These are phyloP conservation scores for Motacilla alba DNA, from an alignment of 2,113 vertebrate genomes.

Conservation along the genomic window DNA sequence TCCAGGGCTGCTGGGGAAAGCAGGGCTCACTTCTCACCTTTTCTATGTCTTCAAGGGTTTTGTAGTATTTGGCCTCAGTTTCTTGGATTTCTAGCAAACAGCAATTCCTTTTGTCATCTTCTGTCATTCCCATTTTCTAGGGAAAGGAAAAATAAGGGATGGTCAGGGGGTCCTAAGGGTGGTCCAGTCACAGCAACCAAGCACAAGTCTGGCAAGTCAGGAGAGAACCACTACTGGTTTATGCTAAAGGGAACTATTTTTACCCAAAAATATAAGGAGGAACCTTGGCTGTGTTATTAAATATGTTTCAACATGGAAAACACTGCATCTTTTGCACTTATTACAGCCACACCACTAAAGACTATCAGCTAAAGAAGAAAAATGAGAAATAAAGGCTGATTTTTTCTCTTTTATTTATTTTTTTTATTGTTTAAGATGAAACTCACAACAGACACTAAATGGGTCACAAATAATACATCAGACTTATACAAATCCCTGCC, in stretches of 20 bases:
- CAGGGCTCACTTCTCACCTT: slow-evolving; percentile 74
- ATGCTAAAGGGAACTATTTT: neutral
- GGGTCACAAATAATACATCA: neutral
- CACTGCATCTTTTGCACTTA: neutral
- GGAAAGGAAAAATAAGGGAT: neutral
- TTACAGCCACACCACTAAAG: neutral
- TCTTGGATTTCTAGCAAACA: slow-evolving; percentile 96
- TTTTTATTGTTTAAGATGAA: neutral
- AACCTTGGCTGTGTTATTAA: neutral
- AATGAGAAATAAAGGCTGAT: neutral
- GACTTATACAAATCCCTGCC: neutral
- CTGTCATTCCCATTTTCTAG: slow-evolving; percentile 98
- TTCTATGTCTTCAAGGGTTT: slow-evolving; percentile 94
- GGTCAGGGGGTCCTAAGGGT: too few relatives aligned
- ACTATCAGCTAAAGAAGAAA: neutral
- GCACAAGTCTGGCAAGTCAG: neutral
- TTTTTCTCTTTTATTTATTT: neutral
- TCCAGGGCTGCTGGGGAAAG: accelerated
- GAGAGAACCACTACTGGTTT: neutral
- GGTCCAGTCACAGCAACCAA: neutral
- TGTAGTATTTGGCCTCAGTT: slow-evolving; percentile 95
- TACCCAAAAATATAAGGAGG: neutral
- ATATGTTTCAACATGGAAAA: neutral
- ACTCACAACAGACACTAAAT: neutral
- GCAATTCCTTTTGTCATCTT: slow-evolving; percentile 96